Percentiles rank a stretch among this genome's conserved stretches.
Conservation (phyloP, 1,140 invertebrate species). For the Episyrphus balteatus region DNA sequence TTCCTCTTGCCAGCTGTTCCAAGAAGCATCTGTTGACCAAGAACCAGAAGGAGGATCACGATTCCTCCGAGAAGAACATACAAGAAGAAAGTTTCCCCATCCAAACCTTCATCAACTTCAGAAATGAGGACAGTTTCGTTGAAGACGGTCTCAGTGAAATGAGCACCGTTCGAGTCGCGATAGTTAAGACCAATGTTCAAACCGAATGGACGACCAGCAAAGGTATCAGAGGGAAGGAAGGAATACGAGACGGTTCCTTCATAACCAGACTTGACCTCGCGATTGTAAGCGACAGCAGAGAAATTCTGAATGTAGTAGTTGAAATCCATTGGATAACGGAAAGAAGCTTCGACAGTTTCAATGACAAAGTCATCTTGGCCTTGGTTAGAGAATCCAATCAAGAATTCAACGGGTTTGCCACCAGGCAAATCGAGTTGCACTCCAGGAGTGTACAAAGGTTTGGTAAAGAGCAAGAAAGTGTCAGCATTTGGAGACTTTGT, state of each 20-base stretch:
- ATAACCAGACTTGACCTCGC: slow-evolving; percentile 76
- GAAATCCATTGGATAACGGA: slow-evolving; percentile 98
- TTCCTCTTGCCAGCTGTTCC: slow-evolving; percentile 47
- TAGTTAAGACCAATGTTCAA: slow-evolving; percentile 90
- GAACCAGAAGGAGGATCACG: slow-evolving; percentile 73
- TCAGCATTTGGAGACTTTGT: slow-evolving; percentile 85
- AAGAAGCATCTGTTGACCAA: slow-evolving; percentile 83
- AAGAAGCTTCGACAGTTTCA: slow-evolving; percentile 90
- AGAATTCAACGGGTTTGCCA: slow-evolving; percentile 84
- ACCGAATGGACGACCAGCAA: slow-evolving; percentile 91
- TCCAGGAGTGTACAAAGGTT: slow-evolving; percentile 47
- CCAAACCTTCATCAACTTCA: slow-evolving; percentile 92
- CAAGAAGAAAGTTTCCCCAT: slow-evolving; percentile 97
- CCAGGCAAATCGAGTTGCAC: slow-evolving; percentile 42
- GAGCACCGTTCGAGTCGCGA: slow-evolving; percentile 59
- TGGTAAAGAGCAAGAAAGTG: slow-evolving; percentile 84
- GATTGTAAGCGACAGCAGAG: slow-evolving; percentile 80
- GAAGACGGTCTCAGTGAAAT: slow-evolving; percentile 84
- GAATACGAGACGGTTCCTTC: slow-evolving; percentile 93
- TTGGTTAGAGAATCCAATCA: slow-evolving; percentile 94
- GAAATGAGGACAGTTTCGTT: slow-evolving; percentile 97
- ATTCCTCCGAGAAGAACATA: slow-evolving; percentile 89
- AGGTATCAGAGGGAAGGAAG: slow-evolving; percentile 89
- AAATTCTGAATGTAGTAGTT: slow-evolving; percentile 98
- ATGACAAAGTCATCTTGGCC: slow-evolving; percentile 83